Base-by-base conservation (phyloP, 2,113 vertebrate species). In the Myocastor coypus region DNA sequence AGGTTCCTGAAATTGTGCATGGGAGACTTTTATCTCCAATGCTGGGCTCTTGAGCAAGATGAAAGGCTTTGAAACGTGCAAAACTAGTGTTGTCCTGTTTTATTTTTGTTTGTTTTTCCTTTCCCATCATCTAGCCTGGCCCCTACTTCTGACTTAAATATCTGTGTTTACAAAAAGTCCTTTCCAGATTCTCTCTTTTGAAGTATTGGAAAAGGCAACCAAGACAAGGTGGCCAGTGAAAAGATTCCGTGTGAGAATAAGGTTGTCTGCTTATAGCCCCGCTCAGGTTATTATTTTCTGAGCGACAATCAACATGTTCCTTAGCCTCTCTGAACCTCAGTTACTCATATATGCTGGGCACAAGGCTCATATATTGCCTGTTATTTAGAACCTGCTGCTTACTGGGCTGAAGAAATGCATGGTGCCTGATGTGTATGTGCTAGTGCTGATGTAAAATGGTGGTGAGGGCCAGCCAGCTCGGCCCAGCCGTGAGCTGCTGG, bases 111-210 rank as follows among this genome's bases (percentile, higher is more conserved):
- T 40, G 17, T 68, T 63, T 92, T 87, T 40, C 13, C 71, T 89
- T 61, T 89, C 13, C 83, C 30, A 61, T 83, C 26, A 82, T 40
- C 42, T 89, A 55, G 37, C 46, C 4, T 16, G 37, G 11, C 71
- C 42, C 77, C 50, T 95, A 30, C 50, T 94, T 95, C 89, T 95
- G 75, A 90, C 82, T 89, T 40, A 46, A 92, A 12, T 10, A 93
- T 24, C 30, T 28, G 9, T 80, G 0, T 71, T 52, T 78, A 84
- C 32, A 88, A 73, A 52, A 63, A 52, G 80, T 66, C n/a, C 57
- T 95, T 94, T 57, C n/a, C 46, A 71, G 28, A 66, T 55, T 42
- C 26, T 82, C 50, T 92, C 1, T 57, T 93, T 34, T 52, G 78
- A 94, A 24, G 3, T 73, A 83, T 63, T 89, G n/a, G 93, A 93